Base-by-base conservation (phyloP, 2,888 invertebrate genomes). In the Agapostemon virescens region DNA sequence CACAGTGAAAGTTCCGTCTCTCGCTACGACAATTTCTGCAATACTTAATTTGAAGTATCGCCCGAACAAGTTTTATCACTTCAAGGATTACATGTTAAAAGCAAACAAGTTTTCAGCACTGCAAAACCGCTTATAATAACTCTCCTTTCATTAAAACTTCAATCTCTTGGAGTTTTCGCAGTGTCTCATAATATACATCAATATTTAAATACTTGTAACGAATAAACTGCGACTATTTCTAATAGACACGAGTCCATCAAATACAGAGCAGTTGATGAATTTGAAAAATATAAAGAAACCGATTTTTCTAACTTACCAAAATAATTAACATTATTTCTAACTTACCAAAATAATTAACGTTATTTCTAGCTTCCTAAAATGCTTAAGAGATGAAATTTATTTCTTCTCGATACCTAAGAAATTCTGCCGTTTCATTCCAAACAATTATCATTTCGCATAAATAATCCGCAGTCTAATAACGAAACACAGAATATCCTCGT, bases 61-160 rank as follows among this genome's bases (percentile, higher is more conserved):
- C 9, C 9, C 23, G 23, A 52, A 36, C 52, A 52, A 52, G 69
- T 36, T 69, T 69, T 36, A 52, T 36, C 17, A 69, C 17, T 52
- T 69, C 49, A 33, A 33, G n/a, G n/a, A 17, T 33, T 69, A 30
- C 45, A 68, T 49, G 52, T 49, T 69, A 23, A 38, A 49, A 36
- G 20, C 20, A 23, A 72, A 64, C 42, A 17, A 66, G 52, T 23
- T 64, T 66, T 40, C 52, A 15, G 7, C 36, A 20, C 20, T 72
- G n/a, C 38, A 15, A 66, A 72, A 72, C 52, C 36, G 33, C 64
- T 64, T 15, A 5, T 15, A 23, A 23, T 15, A 63, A 66, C 38
- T 52, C 64, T n/a, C 36, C 49, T 26, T 36, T 26, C 64, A 15
- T 26, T 30, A 38, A 9, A n/a, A 55, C 26, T 52, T 11, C 38